Percentiles rank a stretch among this genome's conserved stretches.
These are phyloP conservation scores for Ploceus nigricollis DNA, from an alignment of 2,113 vertebrate species.

Conservation along the genomic window DNA sequence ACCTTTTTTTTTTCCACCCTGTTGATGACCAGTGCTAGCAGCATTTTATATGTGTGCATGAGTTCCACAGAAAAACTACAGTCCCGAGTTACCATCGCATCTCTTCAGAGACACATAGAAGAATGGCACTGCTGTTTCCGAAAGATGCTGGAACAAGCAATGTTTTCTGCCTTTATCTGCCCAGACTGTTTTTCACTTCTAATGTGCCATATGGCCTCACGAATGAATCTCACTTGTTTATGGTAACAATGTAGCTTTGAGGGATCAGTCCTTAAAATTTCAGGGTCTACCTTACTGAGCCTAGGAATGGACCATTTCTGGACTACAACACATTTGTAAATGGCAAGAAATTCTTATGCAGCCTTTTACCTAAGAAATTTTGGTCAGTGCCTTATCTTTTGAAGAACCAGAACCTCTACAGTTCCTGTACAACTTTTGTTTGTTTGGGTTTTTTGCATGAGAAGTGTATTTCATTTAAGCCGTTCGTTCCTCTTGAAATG, in stretches of 20 bases:
- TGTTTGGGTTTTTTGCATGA: constrained; percentile 19
- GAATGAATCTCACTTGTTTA: constrained; percentile 68
- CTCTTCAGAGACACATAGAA: constrained; percentile 62
- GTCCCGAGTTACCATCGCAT: constrained; percentile 61
- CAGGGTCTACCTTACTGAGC: constrained; percentile 78
- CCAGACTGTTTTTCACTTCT: constrained; percentile 77
- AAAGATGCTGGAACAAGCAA: constrained; percentile 65
- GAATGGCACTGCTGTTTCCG: constrained; percentile 53
- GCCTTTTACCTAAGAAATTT: constrained; percentile 87
- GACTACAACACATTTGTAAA: constrained; percentile 78
- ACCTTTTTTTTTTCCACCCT: constrained; percentile 29
- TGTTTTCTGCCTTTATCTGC: constrained; percentile 77
- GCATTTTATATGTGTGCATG: constrained; percentile 77
- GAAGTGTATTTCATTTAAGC: constrained; percentile 53
- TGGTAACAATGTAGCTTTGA: constrained; percentile 75
- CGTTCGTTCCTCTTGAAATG: constrained; percentile 57
- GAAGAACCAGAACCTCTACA: constrained; percentile 79
- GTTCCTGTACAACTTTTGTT: constrained; percentile 62
- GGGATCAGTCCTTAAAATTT: constrained; percentile 75
- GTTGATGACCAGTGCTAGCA: constrained; percentile 69
- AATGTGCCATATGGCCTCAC: constrained; percentile 74
- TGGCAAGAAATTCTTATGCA: constrained; percentile 81
- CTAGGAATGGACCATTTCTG: constrained; percentile 73
- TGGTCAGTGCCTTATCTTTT: constrained; percentile 86
- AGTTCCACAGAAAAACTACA: constrained; percentile 71